Conservation (phyloP, 2,113 vertebrate species). For the Paramormyrops kingsleyae region DNA sequence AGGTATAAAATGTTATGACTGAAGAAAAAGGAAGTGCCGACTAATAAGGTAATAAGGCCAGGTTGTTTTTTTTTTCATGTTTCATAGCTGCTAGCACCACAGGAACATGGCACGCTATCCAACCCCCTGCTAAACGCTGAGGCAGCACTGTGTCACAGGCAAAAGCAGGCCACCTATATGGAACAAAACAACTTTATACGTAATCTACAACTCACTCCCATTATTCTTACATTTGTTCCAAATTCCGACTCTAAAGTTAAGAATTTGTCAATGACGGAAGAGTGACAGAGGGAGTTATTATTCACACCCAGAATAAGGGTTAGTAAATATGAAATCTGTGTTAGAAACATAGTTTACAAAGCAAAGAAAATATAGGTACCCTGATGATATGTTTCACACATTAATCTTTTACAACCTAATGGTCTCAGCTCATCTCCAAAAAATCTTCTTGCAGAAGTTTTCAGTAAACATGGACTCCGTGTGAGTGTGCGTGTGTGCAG, state of each 20-base stretch:
- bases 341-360: neutral
- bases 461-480: neutral
- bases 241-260: neutral
- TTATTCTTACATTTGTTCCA: neutral
- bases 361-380: neutral
- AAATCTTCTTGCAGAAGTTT: neutral
- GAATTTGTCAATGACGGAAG: neutral
- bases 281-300: neutral
- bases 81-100: neutral
- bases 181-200: neutral
- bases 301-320: neutral
- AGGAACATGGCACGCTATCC: neutral
- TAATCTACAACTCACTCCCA: neutral
- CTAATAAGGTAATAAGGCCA: neutral
- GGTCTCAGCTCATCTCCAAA: neutral
- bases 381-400: neutral
- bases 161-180: neutral
- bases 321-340: neutral
- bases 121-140: neutral
- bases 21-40: neutral
- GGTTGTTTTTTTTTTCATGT: conserved; percentile 18
- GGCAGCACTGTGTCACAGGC: neutral
- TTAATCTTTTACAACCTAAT: neutral
- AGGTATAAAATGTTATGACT: conserved; percentile 33
- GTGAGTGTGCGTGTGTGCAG: neutral